Conservation (phyloP, 2,113 vertebrate genomes). For the Penelope pileata region DNA sequence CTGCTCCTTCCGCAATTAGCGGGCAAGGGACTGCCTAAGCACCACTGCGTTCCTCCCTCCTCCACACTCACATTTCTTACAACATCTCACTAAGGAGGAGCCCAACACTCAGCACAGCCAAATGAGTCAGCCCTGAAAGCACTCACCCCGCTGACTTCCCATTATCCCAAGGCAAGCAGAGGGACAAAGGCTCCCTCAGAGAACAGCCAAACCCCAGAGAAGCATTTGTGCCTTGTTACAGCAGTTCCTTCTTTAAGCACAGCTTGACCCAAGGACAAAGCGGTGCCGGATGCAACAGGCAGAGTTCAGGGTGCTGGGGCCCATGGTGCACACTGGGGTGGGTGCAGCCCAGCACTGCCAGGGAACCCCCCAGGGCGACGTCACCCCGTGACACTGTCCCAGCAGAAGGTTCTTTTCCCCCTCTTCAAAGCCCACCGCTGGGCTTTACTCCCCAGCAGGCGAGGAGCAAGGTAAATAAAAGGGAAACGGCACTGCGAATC, state of each 20-base stretch:
- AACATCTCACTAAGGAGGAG: not conserved
- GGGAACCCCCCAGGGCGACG: no score
- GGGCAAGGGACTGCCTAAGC: not conserved
- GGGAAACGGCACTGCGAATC: not conserved
- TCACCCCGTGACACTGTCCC: not conserved
- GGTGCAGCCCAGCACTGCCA: no score
- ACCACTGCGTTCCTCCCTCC: not conserved
- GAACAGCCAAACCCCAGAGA: not conserved
- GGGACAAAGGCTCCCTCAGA: not conserved
- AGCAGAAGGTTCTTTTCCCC: not conserved
- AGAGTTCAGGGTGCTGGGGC: no score
- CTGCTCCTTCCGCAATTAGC: not conserved
- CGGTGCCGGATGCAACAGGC: no score
- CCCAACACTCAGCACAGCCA: not conserved
- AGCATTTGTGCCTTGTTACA: not conserved
- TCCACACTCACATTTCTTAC: not conserved
- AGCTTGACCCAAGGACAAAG: not conserved
- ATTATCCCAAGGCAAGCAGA: rapidly evolving
- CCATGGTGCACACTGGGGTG: no score
- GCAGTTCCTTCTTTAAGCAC: not conserved
- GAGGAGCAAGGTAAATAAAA: not conserved
- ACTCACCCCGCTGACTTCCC: not conserved
- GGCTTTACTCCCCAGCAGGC: rapidly evolving
- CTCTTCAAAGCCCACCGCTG: not conserved
- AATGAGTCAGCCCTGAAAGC: not conserved